Evolutionary conservation across 2,797 vertebrate genomes (phyloP).

Genomic region (Falco columbarius): DNA sequence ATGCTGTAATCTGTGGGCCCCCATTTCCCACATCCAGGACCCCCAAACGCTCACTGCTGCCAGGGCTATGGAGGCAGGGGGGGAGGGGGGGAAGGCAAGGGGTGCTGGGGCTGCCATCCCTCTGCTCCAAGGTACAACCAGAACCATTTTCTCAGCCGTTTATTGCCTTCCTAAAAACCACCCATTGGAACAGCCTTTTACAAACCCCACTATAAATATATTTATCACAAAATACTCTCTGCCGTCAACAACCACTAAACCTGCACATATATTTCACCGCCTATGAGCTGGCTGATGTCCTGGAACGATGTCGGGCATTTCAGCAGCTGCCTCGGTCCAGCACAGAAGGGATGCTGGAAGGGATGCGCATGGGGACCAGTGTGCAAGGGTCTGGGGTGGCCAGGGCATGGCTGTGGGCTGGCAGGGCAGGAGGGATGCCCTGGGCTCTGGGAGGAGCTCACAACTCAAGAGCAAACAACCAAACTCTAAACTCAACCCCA

Average conservation of each 20-base stretch:
- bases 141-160: slow-evolving; percentile 21
- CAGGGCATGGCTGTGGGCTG: background rate
- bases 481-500: background rate
- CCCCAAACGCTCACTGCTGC: rapidly evolving
- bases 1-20: background rate
- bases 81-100: rapidly evolving
- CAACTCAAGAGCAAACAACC: rapidly evolving
- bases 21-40: background rate
- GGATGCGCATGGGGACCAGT: rapidly evolving
- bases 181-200: background rate
- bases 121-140: background rate
- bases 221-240: slow-evolving; percentile 8
- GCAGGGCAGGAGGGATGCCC: background rate
- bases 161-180: slow-evolving; percentile 18
- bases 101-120: background rate
- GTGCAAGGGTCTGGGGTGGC: background rate
- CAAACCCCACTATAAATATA: background rate
- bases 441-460: background rate
- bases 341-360: background rate
- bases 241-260: background rate
- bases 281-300: background rate
- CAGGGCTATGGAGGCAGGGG: no score
- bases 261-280: background rate
- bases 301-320: background rate
- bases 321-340: background rate